Base-by-base conservation (phyloP, 1,140 invertebrate genomes). In the Macrosteles quadrilineatus region DNA sequence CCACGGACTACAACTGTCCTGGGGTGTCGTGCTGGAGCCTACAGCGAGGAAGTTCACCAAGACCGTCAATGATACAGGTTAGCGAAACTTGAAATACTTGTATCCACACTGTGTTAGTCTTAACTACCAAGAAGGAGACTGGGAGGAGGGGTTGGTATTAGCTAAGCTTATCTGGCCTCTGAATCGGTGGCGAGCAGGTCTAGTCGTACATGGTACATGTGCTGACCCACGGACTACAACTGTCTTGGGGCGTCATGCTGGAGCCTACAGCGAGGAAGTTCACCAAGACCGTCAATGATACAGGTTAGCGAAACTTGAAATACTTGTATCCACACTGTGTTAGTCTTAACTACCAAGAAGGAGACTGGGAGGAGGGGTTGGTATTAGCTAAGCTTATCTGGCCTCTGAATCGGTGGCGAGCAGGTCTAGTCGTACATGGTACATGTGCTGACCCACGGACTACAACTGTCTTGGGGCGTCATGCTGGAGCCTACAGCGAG, bases 81-180 rank as follows among this genome's bases (percentile, higher is more conserved):
- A n/a, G n/a, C n/a, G n/a, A n/a, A n/a, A n/a, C n/a, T n/a, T n/a
- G n/a, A n/a, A n/a, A n/a, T n/a, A n/a, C n/a, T n/a, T n/a, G n/a
- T n/a, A n/a, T n/a, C n/a, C n/a, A n/a, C n/a, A n/a, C n/a, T n/a
- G n/a, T n/a, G n/a, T n/a, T n/a, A 43, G 88, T 29, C 89, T 91
- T 76, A 91, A 91, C 79, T 92, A 91, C 78, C 90, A 90, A 0
- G 90, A 92, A 75, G 90, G 90, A 2, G 90, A 90, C 1, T 93
- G 91, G 91, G 91, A 91, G 0, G 93, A 90, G 90, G 86, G 90
- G n/a, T 85, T 93, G 6, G 83, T 89, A n/a, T n/a, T n/a, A n/a
- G n/a, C n/a, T n/a, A n/a, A n/a, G n/a, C n/a, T n/a, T n/a, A n/a
- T n/a, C n/a, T n/a, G n/a, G n/a, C n/a, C n/a, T n/a, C n/a, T n/a